Conservation (phyloP, 2,113 vertebrate species). For the Xyliphius kryptos region DNA sequence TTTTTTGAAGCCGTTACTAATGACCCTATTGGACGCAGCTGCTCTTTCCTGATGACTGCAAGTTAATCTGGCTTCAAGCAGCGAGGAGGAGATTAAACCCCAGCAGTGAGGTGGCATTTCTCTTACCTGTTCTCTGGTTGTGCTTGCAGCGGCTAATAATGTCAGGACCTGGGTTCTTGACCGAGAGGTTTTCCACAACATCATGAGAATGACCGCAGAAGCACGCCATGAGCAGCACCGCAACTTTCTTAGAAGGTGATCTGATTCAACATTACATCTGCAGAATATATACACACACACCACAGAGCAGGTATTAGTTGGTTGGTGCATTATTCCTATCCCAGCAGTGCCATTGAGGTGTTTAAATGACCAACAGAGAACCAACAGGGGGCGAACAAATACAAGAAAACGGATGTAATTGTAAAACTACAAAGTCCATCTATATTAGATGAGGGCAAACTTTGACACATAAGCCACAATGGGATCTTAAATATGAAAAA, state of each 20-base stretch:
- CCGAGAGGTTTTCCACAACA: constrained; percentile 88
- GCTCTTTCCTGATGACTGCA: constrained; percentile 8
- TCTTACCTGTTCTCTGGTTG: constrained; percentile 26
- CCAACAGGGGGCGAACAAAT: no score
- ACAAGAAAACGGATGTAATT: no score
- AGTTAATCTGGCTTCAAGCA: constrained; percentile 12
- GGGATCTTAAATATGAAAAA: no score
- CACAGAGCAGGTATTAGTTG: no score
- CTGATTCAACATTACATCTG: no score
- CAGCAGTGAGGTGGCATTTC: background rate
- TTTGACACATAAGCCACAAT: no score
- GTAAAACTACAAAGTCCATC: no score
- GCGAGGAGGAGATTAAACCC: constrained; percentile 2
- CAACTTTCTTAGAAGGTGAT: constrained; percentile 86
- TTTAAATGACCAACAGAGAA: no score
- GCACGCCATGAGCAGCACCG: constrained; percentile 80
- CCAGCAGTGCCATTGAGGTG: no score
- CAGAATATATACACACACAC: no score
- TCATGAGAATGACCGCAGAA: constrained; percentile 89
- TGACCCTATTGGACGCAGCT: constrained; percentile 16
- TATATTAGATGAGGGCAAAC: no score
- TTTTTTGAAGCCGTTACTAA: background rate
- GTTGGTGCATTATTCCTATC: no score
- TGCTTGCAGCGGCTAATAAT: constrained; percentile 70
- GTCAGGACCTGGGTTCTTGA: constrained; percentile 86